Evolutionary conservation across 37 sponge, comb jelly and placozoan genomes (phyloP), one percentile per base, ranked within the genome.

Genomic region (Hormiphora californensis): DNA sequence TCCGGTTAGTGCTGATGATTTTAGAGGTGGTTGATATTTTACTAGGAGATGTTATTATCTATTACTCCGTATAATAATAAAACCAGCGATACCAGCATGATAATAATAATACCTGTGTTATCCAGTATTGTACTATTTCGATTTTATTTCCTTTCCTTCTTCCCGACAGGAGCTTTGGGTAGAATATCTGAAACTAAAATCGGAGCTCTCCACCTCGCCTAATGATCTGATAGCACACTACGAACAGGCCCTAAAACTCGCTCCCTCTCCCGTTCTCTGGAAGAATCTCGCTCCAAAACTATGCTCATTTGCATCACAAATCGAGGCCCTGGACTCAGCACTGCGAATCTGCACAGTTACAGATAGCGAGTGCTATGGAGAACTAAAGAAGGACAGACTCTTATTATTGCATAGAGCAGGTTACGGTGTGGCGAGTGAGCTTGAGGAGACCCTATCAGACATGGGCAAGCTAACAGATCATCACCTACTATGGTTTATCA

Each of bases 211-310:
- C n/a, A 17, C 35, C 3, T 32, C 67, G 67, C 19, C 9, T 15
- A 36, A 36, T 32, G 37, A 27, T 32, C 67, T 65, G 37, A 65
- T 39, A 19, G 37, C 38, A 28, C 67, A 36, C 37, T 65, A 65
- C 67, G 15, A 65, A 2, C 67, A 65, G 35, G 67, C 67, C 37
- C 67, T 65, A 8, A 65, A 31, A 65, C 67, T 65, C 33, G 67
- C 67, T 4, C 67, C 67, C 37, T 65, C 67, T 17, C 67, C 67
- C 7, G 11, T 32, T 2, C 37, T 65, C 38, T 65, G 67, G 67
- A 36, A 38, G 19, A 65, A 32, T 19, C 30, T 65, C 37, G 67
- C 67, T 2, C 67, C 67, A 27, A 65, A 65, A 65, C 67, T 65
- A 21, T 36, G 4, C 37, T 33, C 67, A 4, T 39, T 65, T 39